phyloP scores from a whole-genome alignment of 2,797 vertebrate species.

The Manis javanica region DNA sequence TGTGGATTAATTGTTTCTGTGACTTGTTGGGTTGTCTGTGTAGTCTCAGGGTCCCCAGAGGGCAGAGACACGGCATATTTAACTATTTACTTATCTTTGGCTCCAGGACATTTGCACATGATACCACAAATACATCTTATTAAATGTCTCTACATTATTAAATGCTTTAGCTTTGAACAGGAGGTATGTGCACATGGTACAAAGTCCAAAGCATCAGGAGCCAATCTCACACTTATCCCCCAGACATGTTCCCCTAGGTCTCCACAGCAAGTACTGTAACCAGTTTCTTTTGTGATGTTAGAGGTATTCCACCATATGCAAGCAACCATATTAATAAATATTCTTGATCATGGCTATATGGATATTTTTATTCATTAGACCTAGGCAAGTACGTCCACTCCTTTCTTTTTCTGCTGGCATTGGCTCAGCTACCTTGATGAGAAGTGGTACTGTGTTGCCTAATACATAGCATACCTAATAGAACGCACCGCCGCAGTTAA shows the following conservation, averaged over 20 bases:
- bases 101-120: not conserved
- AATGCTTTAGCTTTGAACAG: slow-evolving; percentile 17
- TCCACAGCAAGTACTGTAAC: not conserved
- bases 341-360: not conserved
- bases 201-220: not conserved
- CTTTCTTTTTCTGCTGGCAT: not conserved
- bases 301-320: not conserved
- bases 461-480: not conserved
- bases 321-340: not conserved
- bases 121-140: not conserved
- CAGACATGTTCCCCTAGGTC: not conserved
- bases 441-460: not conserved
- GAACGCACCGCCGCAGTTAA: not conserved
- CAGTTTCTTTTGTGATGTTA: not conserved
- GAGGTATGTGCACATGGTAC: not conserved
- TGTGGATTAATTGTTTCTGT: not conserved
- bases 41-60: not conserved
- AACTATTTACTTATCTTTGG: slow-evolving; percentile 11
- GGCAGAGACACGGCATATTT: not conserved
- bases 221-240: no score
- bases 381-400: not conserved
- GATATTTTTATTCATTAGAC: not conserved
- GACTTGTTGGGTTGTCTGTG: not conserved
- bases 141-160: not conserved
- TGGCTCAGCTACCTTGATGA: not conserved